Evolutionary conservation across 23 tunicate genomes (phyloP), one percentile per base, ranked within the genome.

Genomic region (Ascidia mentula): DNA sequence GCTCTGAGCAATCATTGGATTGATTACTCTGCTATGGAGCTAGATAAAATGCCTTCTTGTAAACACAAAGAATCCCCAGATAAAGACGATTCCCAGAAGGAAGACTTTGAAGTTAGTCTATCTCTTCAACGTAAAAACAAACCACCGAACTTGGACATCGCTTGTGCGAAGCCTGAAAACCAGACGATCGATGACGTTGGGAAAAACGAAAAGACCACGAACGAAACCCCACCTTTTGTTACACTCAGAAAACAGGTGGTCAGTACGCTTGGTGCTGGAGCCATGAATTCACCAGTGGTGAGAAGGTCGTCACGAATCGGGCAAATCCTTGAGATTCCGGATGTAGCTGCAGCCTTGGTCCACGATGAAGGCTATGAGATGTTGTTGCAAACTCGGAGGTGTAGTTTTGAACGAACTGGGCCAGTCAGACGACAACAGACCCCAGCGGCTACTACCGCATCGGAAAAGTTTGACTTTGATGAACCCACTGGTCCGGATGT

Each of bases 281-380:
- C 45, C 13, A 34, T 72, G 34, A 91, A 82, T 76, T 91, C 97
- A n/a, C 97, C 97, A 65, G 65, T 91, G 37, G 80, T 91, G 13
- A 89, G 86, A 31, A 72, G 97, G 30, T 71, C 87, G 26, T 86
- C 91, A 0, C 84, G 89, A 72, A 45, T 91, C 12, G 97, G 86
- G 6, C 74, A 91, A 72, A 85, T 91, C 24, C 82, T 91, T 18
- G 89, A 88, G 32, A 91, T 91, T 45, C 97, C 97, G 17, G 97
- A 91, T 40, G 97, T 91, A 0, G 89, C 89, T 34, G 97, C 97
- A 18, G 97, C 97, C 2, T 59, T 91, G 37, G 91, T 81, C 37
- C 78, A 42, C 34, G 86, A 81, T 42, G 86, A 81, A 45, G 85
- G 91, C 22, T 81, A 87, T 65, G 84, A 86, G 60, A 46, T 86